Conservation (phyloP, 2,797 vertebrate genomes). For the Yasuhikotakia modesta region DNA sequence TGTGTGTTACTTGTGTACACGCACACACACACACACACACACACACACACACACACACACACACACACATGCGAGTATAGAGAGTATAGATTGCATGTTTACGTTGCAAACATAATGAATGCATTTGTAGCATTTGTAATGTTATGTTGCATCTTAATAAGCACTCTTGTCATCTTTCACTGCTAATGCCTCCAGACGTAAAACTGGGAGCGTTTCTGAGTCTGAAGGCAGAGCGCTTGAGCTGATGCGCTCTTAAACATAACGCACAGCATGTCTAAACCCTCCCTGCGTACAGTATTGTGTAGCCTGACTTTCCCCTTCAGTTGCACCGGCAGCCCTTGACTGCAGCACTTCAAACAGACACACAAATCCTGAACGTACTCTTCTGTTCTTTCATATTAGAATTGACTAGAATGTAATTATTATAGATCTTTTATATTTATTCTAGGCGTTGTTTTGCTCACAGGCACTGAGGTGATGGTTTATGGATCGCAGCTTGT, state of each 20-base stretch:
- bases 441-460: no score
- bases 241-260: constrained; percentile 27
- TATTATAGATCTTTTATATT: not conserved
- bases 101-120: not conserved
- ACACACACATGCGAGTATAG: not conserved
- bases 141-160: constrained; percentile 27
- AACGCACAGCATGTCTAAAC: constrained; percentile 3
- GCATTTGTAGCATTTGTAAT: not conserved
- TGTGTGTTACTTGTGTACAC: not conserved
- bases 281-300: not conserved
- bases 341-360: not conserved
- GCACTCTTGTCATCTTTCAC: not conserved
- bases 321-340: not conserved
- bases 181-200: constrained; percentile 5
- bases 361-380: not conserved
- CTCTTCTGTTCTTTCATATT: not conserved
- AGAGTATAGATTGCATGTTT: not conserved
- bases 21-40: not conserved
- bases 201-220: not conserved
- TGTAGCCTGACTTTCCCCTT: not conserved
- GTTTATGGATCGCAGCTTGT: no score
- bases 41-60: not conserved
- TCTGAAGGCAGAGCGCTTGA: constrained; percentile 17
- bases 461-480: no score
- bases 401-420: not conserved